phyloP scores from a whole-genome alignment of 2,113 vertebrate species.

The Neomonachus schauinslandi region DNA sequence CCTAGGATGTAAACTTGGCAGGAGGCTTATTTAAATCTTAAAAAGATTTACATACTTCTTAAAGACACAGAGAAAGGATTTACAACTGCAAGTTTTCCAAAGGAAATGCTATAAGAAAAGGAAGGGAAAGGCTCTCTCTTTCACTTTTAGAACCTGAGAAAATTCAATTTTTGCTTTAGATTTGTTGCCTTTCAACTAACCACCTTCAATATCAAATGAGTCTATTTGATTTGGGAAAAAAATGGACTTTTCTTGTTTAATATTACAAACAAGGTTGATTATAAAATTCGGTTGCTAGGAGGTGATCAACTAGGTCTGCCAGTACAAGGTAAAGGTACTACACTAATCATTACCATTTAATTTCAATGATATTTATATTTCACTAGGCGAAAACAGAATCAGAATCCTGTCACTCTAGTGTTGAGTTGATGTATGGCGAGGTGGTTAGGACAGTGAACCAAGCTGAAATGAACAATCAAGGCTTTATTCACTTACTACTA shows the following conservation, averaged over 20 bases:
- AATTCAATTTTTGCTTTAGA: background rate
- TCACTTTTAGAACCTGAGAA: background rate
- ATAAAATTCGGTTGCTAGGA: slow-evolving; percentile 20
- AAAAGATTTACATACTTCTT: background rate
- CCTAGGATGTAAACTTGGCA: background rate
- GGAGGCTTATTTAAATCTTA: background rate
- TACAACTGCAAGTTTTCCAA: slow-evolving; percentile 13
- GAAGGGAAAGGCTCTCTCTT: background rate
- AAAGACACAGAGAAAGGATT: background rate
- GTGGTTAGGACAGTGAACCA: background rate
- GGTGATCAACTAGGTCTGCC: background rate
- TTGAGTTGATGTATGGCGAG: background rate
- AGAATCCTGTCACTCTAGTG: background rate
- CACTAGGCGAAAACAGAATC: background rate
- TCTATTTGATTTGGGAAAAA: background rate
- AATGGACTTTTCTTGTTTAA: background rate
- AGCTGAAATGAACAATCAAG: slow-evolving; percentile 3
- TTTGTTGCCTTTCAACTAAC: slow-evolving; percentile 5
- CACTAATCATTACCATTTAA: background rate
- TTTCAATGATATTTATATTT: slow-evolving; percentile 22
- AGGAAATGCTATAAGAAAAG: background rate
- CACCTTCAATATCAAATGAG: background rate
- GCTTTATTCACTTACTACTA: background rate
- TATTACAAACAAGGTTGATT: background rate
- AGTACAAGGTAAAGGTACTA: background rate